Evolutionary conservation across 2,888 invertebrate genomes (phyloP).

Genomic region (Limnephilus lunatus): DNA sequence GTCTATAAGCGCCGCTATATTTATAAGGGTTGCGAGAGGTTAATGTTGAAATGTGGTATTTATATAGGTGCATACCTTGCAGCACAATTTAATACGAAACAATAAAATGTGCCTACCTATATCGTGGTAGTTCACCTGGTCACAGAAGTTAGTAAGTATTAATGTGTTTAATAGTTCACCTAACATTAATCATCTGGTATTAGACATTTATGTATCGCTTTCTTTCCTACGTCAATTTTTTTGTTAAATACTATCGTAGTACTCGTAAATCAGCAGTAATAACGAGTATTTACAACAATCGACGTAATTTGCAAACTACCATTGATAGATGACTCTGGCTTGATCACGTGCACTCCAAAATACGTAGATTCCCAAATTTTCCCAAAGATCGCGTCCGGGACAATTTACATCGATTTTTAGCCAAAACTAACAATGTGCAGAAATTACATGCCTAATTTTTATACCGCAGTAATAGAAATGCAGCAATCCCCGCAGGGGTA

Average conservation of each 20-base stretch:
- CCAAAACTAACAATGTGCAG: no score
- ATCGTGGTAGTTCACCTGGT: background rate
- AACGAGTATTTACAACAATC: no score
- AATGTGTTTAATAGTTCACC: background rate
- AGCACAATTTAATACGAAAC: background rate
- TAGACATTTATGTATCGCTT: background rate
- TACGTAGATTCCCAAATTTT: no score
- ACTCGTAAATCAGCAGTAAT: no score
- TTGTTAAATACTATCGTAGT: no score
- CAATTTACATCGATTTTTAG: no score
- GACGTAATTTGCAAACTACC: no score
- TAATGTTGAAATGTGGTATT: conserved; percentile 25
- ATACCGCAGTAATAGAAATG: background rate
- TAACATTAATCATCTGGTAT: background rate
- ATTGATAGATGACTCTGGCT: no score
- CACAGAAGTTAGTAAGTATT: background rate
- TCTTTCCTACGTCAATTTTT: background rate
- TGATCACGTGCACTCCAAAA: no score
- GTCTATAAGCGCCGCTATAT: background rate
- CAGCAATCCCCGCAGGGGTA: no score
- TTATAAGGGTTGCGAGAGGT: conserved; percentile 30
- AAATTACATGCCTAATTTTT: no score
- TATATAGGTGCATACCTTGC: background rate
- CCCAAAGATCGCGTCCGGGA: no score
- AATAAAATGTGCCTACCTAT: background rate